phyloP scores from a whole-genome alignment of 2,888 invertebrate species.

The Cataglyphis cursor region DNA sequence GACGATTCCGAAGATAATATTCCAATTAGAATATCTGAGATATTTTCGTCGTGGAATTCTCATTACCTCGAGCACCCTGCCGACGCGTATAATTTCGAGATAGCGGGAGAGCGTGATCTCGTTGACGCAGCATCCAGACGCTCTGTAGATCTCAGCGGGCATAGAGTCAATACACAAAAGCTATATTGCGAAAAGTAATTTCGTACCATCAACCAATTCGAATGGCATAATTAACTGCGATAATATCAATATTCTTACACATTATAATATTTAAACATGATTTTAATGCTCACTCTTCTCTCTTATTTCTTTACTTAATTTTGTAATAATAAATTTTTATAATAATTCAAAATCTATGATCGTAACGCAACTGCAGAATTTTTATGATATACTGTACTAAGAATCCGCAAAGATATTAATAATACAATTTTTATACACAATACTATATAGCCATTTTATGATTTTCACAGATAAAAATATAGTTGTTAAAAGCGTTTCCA shows the following conservation, averaged over 20 bases:
- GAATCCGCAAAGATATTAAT: constrained; percentile 7
- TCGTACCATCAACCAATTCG: not conserved
- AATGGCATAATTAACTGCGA: not conserved
- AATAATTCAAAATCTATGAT: not conserved
- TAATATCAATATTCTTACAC: not conserved
- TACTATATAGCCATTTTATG: not conserved
- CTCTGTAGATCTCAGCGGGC: constrained; percentile 5
- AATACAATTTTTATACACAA: not conserved
- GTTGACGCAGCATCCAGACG: constrained; percentile 35
- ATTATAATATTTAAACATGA: not conserved
- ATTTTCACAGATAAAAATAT: not conserved
- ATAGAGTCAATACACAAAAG: not conserved
- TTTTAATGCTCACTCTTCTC: not conserved
- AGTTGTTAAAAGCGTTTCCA: constrained; percentile 24
- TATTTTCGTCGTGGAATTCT: constrained; percentile 52
- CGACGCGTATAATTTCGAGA: constrained; percentile 34
- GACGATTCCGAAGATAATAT: constrained; percentile 52
- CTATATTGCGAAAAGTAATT: not conserved
- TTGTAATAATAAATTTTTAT: not conserved
- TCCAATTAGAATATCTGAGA: constrained; percentile 63
- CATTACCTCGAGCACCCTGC: constrained; percentile 35
- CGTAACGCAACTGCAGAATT: not conserved
- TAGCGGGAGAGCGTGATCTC: constrained; percentile 44
- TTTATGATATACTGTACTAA: not conserved
- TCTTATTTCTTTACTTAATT: not conserved